A percentile compares a stretch with the other conserved stretches of the same genome.
Evolutionary conservation across 2,888 invertebrate genomes (phyloP).

Genomic region (Mythimna pallens): DNA sequence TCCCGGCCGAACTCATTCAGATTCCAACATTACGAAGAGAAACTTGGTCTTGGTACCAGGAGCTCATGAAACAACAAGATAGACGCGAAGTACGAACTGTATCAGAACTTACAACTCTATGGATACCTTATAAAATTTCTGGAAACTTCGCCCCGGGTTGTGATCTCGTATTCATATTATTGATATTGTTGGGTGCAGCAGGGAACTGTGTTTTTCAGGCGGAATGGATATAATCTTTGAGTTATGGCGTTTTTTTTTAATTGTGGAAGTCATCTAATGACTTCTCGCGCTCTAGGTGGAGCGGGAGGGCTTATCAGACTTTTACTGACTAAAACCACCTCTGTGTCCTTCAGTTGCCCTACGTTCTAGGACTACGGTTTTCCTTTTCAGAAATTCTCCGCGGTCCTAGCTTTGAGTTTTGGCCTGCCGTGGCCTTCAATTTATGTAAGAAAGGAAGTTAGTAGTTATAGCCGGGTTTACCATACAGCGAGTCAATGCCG

Average conservation of each 20-base stretch:
- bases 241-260: too few relatives aligned
- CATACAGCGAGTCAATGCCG: too few relatives aligned
- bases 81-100: slow-evolving; percentile 29
- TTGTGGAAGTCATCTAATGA: too few relatives aligned
- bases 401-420: slow-evolving; percentile 15
- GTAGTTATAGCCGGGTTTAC: too few relatives aligned
- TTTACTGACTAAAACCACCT: too few relatives aligned
- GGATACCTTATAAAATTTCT: slow-evolving; percentile 41
- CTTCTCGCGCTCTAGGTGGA: too few relatives aligned
- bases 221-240: not conserved
- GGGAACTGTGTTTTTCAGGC: slow-evolving; percentile 11
- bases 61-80: slow-evolving; percentile 49
- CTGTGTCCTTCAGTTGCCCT: too few relatives aligned
- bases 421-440: too few relatives aligned
- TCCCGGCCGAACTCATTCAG: slow-evolving; percentile 33
- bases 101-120: slow-evolving; percentile 30
- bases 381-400: too few relatives aligned
- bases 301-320: too few relatives aligned
- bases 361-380: too few relatives aligned
- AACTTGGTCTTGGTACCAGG: slow-evolving; percentile 45
- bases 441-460: too few relatives aligned
- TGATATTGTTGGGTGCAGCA: slow-evolving; percentile 21
- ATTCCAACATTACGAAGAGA: slow-evolving; percentile 28
- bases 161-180: slow-evolving; percentile 42
- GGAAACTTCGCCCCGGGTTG: slow-evolving; percentile 21